Base-by-base conservation (phyloP, 2,888 invertebrate genomes). In the Ischnura elegans region DNA sequence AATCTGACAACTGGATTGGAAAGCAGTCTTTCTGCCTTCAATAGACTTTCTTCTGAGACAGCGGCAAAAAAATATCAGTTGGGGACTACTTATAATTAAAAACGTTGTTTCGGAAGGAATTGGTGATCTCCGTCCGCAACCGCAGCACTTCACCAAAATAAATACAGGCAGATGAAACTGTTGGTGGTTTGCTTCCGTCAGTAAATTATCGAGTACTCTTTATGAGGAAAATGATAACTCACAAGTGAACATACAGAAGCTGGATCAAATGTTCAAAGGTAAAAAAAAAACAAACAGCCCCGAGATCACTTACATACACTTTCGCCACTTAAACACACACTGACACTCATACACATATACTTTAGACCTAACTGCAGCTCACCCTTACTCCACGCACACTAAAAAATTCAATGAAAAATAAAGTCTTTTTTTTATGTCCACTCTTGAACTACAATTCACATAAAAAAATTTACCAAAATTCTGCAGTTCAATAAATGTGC, bases 1-100 rank as follows among this genome's bases (percentile, higher is more conserved):
- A 51, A 55, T 93, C 93, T 93, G 87, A 93, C 93, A 61, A 55
- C 87, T 93, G 87, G 93, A 61, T 87, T 93, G 93, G 87, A 85
- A 94, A 84, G 87, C 86, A 94, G 86, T 87, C 86, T 29, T 42
- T 29, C 61, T 93, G 93, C 93, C 84, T 94, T 93, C 87, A 61
- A 76, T 93, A 87, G 61, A 61, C 43, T 43, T 61, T 90, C 46
- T 90, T 90, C 42, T 36, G 8, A 66, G 55, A 93, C 5, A n/a
- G 84, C 25, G 76, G 85, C 42, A 93, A 85, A 8, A 21, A 43
- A 45, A 61, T 90, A 42, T 66, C n/a, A n/a, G 66, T 66, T 43
- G 55, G 55, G 86, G 85, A 51, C 55, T 93, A 86, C 87, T 47
- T 43, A 85, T 51, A 61, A 43, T 86, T 86, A 86, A 84, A 93